Evolutionary conservation across 2,797 vertebrate genomes (phyloP).

Genomic region (Orientallactaga sibirica): DNA sequence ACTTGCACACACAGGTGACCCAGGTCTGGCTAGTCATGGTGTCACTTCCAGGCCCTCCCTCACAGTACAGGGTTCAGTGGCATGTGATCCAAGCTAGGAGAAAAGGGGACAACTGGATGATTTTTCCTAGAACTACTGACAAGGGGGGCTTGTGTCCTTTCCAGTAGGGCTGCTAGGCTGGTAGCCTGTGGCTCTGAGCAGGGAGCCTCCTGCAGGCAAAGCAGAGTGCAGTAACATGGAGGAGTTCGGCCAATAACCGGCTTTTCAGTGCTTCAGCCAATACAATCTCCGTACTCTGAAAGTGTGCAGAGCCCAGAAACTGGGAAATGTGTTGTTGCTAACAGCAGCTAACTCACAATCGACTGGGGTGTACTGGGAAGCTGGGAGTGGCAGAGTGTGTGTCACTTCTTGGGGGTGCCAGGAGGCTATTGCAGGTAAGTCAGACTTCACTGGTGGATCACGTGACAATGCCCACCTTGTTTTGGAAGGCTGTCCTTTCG

Average conservation of each 20-base stretch:
- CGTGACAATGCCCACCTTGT: not conserved
- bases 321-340: not conserved
- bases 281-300: not conserved
- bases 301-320: not conserved
- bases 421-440: not conserved
- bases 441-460: not conserved
- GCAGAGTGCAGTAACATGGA: not conserved
- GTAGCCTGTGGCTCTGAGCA: not conserved
- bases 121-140: not conserved
- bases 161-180: not conserved
- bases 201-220: not conserved
- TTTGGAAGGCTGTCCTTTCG: not conserved
- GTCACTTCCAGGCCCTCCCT: not conserved
- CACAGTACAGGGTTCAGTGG: not conserved
- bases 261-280: not conserved
- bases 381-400: not conserved
- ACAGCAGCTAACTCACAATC: not conserved
- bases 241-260: not conserved
- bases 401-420: not conserved
- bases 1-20: not conserved
- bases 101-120: not conserved
- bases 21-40: not conserved
- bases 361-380: not conserved
- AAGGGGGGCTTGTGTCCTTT: not conserved
- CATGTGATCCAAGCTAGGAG: not conserved